phyloP scores from a whole-genome alignment of 2,113 vertebrate species.

The Erinaceus europaeus region DNA sequence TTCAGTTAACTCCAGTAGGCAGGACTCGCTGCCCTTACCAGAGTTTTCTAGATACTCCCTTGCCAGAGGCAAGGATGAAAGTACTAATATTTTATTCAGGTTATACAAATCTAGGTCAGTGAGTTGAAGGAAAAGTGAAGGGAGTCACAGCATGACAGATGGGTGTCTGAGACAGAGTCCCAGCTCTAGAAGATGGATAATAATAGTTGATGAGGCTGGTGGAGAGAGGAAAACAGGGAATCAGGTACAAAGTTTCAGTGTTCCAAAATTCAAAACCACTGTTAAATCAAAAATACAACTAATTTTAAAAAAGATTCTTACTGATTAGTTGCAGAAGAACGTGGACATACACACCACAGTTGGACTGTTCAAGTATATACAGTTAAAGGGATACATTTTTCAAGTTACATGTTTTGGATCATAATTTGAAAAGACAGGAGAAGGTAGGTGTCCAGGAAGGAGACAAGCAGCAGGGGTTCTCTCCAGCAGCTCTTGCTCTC shows the following conservation, averaged over 20 bases:
- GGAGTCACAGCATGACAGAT: neutral
- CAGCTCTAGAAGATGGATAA: neutral
- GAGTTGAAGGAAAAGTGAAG: neutral
- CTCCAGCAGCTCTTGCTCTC: neutral
- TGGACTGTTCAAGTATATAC: neutral
- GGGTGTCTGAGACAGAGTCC: neutral
- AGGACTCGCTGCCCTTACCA: neutral
- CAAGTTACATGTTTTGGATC: neutral
- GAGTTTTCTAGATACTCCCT: slow-evolving; percentile 38
- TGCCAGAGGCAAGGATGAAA: neutral
- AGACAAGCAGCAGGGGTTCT: neutral
- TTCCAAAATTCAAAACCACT: too few species aligned
- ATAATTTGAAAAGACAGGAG: neutral
- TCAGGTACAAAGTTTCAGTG: neutral
- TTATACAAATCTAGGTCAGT: neutral
- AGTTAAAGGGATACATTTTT: neutral
- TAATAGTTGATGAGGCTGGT: neutral
- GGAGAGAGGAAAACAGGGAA: too few species aligned
- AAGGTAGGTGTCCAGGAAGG: neutral
- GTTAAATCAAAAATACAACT: too few species aligned
- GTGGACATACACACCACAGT: neutral
- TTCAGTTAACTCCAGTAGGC: neutral
- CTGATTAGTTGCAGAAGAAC: neutral
- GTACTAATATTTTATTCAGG: neutral
- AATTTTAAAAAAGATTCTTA: neutral